Conservation (phyloP, 2,113 vertebrate genomes). For the Colaptes auratus region DNA sequence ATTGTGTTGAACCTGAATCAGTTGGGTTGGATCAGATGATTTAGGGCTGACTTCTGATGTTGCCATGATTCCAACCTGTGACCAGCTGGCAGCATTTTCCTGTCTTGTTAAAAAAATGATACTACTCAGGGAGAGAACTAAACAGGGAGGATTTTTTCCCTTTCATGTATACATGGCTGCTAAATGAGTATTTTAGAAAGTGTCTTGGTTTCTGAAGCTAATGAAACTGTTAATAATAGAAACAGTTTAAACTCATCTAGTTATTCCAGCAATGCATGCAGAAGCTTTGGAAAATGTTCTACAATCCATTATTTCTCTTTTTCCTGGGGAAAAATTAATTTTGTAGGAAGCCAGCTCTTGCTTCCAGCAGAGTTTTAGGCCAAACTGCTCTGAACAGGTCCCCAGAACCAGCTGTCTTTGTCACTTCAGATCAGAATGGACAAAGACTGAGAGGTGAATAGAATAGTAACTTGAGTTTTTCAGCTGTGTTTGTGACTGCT, state of each 20-base stretch:
- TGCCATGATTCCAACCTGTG: neutral
- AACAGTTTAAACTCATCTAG: neutral
- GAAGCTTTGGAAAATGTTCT: conserved; percentile 4
- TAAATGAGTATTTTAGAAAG: neutral
- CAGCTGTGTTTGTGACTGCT: neutral
- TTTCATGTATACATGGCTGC: neutral
- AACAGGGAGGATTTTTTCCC: neutral
- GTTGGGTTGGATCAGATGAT: neutral
- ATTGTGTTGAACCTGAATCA: neutral
- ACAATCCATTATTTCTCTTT: neutral
- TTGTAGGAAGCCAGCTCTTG: neutral
- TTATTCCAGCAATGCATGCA: neutral
- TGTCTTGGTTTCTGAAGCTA: neutral
- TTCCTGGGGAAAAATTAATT: neutral
- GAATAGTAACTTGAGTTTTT: neutral
- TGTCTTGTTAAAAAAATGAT: neutral
- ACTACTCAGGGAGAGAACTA: neutral
- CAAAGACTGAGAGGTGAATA: neutral
- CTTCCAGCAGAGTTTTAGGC: neutral
- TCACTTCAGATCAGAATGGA: neutral
- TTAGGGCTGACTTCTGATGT: neutral
- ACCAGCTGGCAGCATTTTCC: neutral
- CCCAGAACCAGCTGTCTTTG: neutral
- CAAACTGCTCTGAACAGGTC: neutral
- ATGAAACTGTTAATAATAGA: neutral